Evolutionary conservation across 2,888 invertebrate genomes (phyloP), one percentile per base, ranked within the genome.

Genomic region (Euclidia mi): DNA sequence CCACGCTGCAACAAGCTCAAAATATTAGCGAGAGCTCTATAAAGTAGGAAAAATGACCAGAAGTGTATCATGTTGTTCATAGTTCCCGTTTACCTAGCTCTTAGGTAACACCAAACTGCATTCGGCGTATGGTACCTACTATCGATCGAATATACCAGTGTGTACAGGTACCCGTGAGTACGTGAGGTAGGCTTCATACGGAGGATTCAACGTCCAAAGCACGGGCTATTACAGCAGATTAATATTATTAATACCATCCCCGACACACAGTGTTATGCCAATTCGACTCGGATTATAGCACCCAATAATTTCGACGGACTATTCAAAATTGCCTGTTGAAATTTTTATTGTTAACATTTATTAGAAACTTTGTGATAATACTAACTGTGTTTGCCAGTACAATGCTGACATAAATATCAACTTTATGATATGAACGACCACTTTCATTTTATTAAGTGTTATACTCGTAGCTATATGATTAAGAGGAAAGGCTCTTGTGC

Each of bases 181-280:
- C 88, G 88, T 89, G 88, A 79, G 78, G 48, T 58, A 65, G 60
- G 60, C 63, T 64, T 55, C 56, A 58, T 73, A 56, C 47, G 43
- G 59, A 64, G 85, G 88, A 87, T 89, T 83, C 61, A 45, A 60
- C 56, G 46, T 47, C 48, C 70, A 65, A 71, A 65, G 60, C 42
- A 51, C 43, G 50, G 51, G 57, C 49, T 73, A 78, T 76, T 78
- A 78, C 70, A 70, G 74, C 68, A 77, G 73, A 78, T 74, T 76
- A 77, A 53, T 74, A 78, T 70, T 68, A 77, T 73, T 73, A 68
- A 58, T 60, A 65, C 59, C 59, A 61, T 58, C 38, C 45, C 29
- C 44, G 25, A 49, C 28, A 42, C 59, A 56, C 44, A 47, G 42
- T 56, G 45, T 51, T 45, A 55, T 59, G 51, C 63, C 67, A 65